phyloP scores from a whole-genome alignment of 2,797 vertebrate genomes.

The Gymnoscopelus braueri region DNA sequence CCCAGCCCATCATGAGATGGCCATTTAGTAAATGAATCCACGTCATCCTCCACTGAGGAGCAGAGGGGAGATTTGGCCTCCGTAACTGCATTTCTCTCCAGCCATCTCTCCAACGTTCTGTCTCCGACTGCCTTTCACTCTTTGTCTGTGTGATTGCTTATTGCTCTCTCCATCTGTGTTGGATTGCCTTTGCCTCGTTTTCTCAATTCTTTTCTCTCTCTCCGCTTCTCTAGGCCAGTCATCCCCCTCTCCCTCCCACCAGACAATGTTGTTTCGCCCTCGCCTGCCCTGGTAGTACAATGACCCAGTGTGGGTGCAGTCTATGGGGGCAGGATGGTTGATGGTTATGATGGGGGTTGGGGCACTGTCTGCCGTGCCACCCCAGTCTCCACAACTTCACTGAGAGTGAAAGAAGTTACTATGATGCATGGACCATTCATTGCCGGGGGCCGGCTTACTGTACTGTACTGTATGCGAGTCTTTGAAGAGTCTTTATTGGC shows the following conservation, averaged over 20 bases:
- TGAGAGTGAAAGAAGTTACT: constrained; percentile 14
- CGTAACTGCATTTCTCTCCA: background rate
- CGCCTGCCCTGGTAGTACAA: constrained; percentile 57
- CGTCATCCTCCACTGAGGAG: constrained; percentile 35
- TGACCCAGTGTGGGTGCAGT: constrained; percentile 48
- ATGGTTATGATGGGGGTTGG: constrained; percentile 1
- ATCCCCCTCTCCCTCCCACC: constrained; percentile 28
- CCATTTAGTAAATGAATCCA: constrained; percentile 50
- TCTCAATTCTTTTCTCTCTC: background rate
- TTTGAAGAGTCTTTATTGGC: no score
- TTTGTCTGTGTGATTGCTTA: no score
- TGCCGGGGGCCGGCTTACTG: constrained; percentile 11
- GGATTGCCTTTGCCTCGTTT: background rate
- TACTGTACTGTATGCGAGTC: no score
- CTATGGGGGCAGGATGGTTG: constrained; percentile 14
- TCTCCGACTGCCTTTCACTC: background rate
- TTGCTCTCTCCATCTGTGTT: background rate
- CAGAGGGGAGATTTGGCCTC: constrained; percentile 16
- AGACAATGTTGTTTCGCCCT: constrained; percentile 32
- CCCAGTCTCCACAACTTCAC: constrained; percentile 16
- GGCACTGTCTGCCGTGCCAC: constrained; percentile 3
- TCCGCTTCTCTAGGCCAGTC: constrained; percentile 20
- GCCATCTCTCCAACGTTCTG: background rate
- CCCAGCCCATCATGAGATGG: constrained; percentile 56
- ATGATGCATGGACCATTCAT: constrained; percentile 7